Base-by-base conservation (phyloP, 1,140 invertebrate genomes). In the Cheumatopsyche charites region DNA sequence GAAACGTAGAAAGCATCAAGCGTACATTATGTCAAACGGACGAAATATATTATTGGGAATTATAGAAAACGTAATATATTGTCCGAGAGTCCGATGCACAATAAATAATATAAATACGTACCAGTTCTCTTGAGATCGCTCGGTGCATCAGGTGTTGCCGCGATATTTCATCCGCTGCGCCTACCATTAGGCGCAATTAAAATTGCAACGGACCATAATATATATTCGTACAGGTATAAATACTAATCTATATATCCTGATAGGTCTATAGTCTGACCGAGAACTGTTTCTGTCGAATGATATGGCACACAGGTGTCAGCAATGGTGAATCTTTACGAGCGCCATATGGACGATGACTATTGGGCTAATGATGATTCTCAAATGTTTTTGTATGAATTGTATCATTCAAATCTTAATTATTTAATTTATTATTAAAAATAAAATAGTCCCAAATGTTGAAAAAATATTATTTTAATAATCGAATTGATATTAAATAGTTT, bases 341-440 rank as follows among this genome's bases (percentile, higher is more conserved):
- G 45, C 67, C 74, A 75, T 75, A 75, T 75, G 71, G 71, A 45
- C 71, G 71, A 67, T 71, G 52, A 71, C 69, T 52, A 26, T 19
- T 69, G 61, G 65, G 36, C 47, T 65, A 63, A 71, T 70, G 45
- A 67, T 17, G 47, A 17, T 67, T 58, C 69, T 74, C 73, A 74
- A 74, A 74, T 23, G 29, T 9, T 36, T 36, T 4, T 36, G 29
- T n/a, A n/a, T n/a, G n/a, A n/a, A n/a, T n/a, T n/a, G n/a, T n/a
- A n/a, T n/a, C n/a, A 62, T 36, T 36, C 9, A 36, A 36, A 36
- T 36, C 29, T 36, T 36, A 36, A 4, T 36, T 36, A 36, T 36
- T 36, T 36, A n/a, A n/a, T n/a, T n/a, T n/a, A n/a, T n/a, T n/a
- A n/a, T n/a, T n/a, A n/a, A n/a, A n/a, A n/a, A n/a, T n/a, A n/a